Conservation (phyloP, 1,140 invertebrate species). For the Nixonia krombeini region DNA sequence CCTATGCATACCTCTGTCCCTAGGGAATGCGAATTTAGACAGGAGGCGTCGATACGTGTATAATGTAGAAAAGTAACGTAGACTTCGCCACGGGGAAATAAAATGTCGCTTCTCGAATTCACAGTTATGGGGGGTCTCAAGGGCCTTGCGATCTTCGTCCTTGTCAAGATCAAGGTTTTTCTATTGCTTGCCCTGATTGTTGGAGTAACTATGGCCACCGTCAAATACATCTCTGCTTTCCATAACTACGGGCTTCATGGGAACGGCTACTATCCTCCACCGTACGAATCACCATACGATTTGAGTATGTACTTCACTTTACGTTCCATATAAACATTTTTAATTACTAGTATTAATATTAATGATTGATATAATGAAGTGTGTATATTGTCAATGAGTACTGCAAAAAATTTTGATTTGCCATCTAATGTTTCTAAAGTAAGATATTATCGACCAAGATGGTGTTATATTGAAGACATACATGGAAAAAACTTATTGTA, state of each 20-base stretch:
- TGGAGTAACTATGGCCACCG: slow-evolving; percentile 39
- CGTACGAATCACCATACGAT: slow-evolving; percentile 24
- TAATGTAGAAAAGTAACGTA: slow-evolving; percentile 7
- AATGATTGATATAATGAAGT: too few species aligned
- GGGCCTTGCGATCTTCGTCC: slow-evolving; percentile 39
- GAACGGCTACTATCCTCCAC: slow-evolving; percentile 13
- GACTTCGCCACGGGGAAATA: neutral
- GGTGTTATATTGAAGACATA: too few species aligned
- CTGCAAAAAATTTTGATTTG: too few species aligned
- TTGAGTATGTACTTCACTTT: slow-evolving; percentile 19
- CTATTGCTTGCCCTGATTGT: slow-evolving; percentile 48
- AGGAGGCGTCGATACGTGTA: slow-evolving; percentile 16
- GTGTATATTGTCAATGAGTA: too few species aligned
- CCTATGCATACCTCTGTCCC: slow-evolving; percentile 31
- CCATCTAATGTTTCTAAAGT: too few species aligned
- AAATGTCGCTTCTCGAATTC: slow-evolving; percentile 10
- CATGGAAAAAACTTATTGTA: too few species aligned
- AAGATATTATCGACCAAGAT: too few species aligned
- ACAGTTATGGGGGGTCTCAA: slow-evolving; percentile 57
- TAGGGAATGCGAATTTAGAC: slow-evolving; percentile 41
- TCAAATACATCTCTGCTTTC: slow-evolving; percentile 30
- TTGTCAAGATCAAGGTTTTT: slow-evolving; percentile 58
- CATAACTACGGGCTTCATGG: neutral
- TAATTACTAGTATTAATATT: too few species aligned
- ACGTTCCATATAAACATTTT: too few species aligned